Evolutionary conservation across 2,888 invertebrate genomes (phyloP).

Genomic region (Epinotia bilunana): DNA sequence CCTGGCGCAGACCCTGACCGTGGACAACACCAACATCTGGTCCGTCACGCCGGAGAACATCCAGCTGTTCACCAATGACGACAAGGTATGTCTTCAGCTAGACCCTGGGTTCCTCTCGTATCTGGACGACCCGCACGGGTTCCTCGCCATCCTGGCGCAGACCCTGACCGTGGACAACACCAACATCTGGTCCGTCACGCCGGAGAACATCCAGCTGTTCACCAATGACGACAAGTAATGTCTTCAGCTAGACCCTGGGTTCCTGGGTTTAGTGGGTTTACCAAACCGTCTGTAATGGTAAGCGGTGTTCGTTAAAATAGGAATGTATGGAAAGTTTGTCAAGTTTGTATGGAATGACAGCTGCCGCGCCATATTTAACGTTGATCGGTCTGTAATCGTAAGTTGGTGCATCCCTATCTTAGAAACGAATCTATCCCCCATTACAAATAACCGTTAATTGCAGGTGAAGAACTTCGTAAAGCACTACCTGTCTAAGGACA

Average conservation of each 20-base stretch:
- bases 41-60: conserved; percentile 87
- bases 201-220: conserved; percentile 89
- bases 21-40: conserved; percentile 89
- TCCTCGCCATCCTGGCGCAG: conserved; percentile 90
- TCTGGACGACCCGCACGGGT: conserved; percentile 92
- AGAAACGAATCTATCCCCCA: no score
- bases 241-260: neutral
- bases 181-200: conserved; percentile 87
- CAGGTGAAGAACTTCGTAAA: conserved; percentile 86
- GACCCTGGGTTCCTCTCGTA: neutral
- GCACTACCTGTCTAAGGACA: conserved; percentile 83
- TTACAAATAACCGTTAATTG: no score
- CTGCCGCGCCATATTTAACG: no score
- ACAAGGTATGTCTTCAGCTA: conserved; percentile 73
- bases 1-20: conserved; percentile 91
- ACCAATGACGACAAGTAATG: conserved; percentile 88
- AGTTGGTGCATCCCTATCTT: no score
- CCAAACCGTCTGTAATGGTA: no score
- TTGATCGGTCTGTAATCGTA: no score
- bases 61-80: conserved; percentile 90
- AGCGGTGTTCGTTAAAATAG: no score
- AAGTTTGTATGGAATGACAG: no score
- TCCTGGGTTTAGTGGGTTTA: no score
- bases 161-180: conserved; percentile 90
- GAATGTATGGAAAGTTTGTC: no score